Evolutionary conservation across 2,113 vertebrate species (phyloP).

Genomic region (Suncus etruscus): DNA sequence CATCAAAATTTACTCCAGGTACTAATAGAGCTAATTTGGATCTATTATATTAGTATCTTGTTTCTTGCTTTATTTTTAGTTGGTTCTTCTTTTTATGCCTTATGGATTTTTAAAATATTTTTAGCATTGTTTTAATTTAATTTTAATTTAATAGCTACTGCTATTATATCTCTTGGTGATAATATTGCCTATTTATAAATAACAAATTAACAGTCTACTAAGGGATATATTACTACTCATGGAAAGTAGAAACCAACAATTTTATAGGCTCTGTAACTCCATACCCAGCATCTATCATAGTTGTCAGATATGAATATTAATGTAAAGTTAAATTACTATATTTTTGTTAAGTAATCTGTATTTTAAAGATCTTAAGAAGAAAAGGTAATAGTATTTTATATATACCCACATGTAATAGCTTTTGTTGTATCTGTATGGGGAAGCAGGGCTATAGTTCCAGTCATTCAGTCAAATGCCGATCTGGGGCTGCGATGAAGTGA

Average conservation of each 20-base stretch:
- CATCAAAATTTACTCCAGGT: conserved; percentile 8
- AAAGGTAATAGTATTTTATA: conserved; percentile 10
- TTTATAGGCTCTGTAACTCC: neutral
- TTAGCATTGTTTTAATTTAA: conserved; percentile 14
- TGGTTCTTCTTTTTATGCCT: conserved; percentile 4
- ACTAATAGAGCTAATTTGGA: neutral
- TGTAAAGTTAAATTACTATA: neutral
- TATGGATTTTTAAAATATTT: conserved; percentile 31
- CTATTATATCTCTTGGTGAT: neutral
- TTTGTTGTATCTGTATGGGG: neutral
- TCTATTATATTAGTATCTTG: conserved; percentile 4
- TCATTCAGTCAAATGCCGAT: conserved; percentile 27
- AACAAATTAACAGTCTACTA: neutral
- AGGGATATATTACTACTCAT: neutral
- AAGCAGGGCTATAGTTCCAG: neutral
- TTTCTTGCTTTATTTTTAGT: neutral
- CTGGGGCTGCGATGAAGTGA: neutral
- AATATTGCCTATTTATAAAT: neutral
- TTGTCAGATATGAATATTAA: neutral
- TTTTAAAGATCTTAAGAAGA: conserved; percentile 52
- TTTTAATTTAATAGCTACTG: neutral
- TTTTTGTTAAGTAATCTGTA: neutral
- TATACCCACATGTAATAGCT: neutral
- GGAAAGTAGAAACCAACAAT: conserved; percentile 1
- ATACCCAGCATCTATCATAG: neutral